Conservation (phyloP, 2,113 vertebrate species). For the Mellivora capensis region DNA sequence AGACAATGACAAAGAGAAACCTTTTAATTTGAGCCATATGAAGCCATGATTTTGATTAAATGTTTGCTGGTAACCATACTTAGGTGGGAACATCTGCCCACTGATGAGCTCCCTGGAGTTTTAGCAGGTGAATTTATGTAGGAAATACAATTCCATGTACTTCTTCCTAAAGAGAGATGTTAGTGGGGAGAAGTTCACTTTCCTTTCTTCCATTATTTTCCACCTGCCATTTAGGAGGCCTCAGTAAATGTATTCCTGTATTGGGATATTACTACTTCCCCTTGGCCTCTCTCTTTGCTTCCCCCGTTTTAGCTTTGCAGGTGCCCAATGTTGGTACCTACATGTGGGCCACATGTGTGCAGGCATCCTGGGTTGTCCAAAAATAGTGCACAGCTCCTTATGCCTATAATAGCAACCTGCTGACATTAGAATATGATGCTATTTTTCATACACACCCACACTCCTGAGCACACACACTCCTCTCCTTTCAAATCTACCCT, state of each 20-base stretch:
- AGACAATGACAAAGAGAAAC: constrained; percentile 25
- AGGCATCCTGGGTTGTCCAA: background rate
- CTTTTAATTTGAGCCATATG: constrained; percentile 29
- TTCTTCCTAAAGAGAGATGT: background rate
- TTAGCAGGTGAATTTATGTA: constrained; percentile 58
- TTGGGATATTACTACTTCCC: background rate
- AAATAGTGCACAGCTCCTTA: background rate
- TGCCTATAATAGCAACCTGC: background rate
- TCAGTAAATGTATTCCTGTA: background rate
- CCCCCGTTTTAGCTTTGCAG: background rate
- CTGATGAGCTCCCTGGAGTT: constrained; percentile 48
- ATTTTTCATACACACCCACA: background rate
- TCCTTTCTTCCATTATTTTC: background rate
- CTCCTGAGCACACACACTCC: background rate
- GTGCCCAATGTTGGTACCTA: background rate
- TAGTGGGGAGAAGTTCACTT: background rate
- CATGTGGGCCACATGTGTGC: background rate
- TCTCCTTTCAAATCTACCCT: background rate
- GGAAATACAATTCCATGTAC: constrained; percentile 37
- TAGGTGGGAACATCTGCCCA: constrained; percentile 26
- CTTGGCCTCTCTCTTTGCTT: background rate
- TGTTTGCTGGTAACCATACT: constrained; percentile 39
- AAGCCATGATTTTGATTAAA: constrained; percentile 37
- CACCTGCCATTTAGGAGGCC: background rate
- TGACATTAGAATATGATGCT: background rate